These are phyloP conservation scores for Pterobdella sp. DNA, from an alignment of 2,888 invertebrate genomes.

Conservation along the genomic window DNA sequence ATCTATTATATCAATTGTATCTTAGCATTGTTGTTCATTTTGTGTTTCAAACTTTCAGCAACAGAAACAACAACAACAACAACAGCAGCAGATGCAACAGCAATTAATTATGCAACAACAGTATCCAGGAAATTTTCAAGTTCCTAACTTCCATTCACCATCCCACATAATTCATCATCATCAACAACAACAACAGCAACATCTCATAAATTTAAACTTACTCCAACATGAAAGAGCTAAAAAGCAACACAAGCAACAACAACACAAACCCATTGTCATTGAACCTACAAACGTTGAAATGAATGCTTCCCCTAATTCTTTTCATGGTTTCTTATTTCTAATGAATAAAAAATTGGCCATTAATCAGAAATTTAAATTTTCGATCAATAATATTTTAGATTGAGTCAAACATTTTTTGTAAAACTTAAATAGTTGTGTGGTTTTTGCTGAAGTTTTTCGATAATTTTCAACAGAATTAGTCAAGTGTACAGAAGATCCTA, in stretches of 20 bases:
- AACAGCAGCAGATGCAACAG: conserved; percentile 4
- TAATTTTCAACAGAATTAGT: too few relatives aligned
- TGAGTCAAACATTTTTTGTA: too few relatives aligned
- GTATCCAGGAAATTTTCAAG: neutral
- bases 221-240: conserved; percentile 35
- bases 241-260: conserved; percentile 30
- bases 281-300: conserved; percentile 28
- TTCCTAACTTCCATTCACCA: conserved; percentile 16
- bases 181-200: conserved; percentile 18
- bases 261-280: conserved; percentile 32
- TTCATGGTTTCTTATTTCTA: neutral
- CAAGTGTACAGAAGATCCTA: too few relatives aligned
- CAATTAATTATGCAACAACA: conserved; percentile 8
- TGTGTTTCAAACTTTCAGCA: neutral
- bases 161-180: conserved; percentile 21
- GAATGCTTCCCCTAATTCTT: conserved; percentile 17
- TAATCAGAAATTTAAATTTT: neutral
- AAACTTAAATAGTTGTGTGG: too few relatives aligned
- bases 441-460: too few relatives aligned
- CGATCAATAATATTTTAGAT: too few relatives aligned
- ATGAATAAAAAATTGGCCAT: neutral
- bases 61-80: conserved; percentile 1
- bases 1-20: neutral
- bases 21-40: neutral
- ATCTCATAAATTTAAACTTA: conserved; percentile 34